Percentiles rank a stretch among this genome's conserved stretches.
These are phyloP conservation scores for Bryconaethiops microstoma DNA, from an alignment of 2,797 vertebrate genomes.

Conservation along the genomic window DNA sequence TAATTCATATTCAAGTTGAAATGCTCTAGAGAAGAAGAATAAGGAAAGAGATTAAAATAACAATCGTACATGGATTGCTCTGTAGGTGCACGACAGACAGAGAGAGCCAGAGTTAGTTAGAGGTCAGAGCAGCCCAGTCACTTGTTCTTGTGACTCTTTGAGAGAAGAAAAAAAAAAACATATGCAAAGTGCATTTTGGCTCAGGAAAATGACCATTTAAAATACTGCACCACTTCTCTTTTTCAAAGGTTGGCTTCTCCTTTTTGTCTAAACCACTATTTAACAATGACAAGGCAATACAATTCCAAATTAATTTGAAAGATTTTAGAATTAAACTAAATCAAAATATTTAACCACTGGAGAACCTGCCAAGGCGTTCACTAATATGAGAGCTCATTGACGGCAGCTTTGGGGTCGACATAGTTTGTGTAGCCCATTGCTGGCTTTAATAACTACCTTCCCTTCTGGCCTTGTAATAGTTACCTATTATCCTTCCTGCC, in stretches of 20 bases:
- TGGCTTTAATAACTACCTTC: constrained; percentile 75
- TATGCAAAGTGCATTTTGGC: background rate
- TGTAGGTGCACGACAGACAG: constrained; percentile 48
- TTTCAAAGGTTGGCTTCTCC: background rate
- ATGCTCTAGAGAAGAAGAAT: constrained; percentile 49
- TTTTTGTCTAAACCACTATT: background rate
- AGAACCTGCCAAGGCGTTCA: background rate
- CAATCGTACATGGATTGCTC: constrained; percentile 54
- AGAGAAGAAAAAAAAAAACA: constrained; percentile 14
- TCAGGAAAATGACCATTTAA: constrained; percentile 8
- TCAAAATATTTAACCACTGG: background rate
- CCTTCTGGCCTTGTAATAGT: constrained; percentile 82
- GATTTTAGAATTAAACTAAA: background rate
- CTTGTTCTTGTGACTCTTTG: constrained; percentile 44
- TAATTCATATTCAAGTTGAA: constrained; percentile 63
- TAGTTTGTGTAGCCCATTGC: constrained; percentile 56
- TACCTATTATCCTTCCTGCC: constrained; percentile 77
- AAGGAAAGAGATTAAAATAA: constrained; percentile 60
- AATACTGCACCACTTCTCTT: background rate
- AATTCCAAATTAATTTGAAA: background rate
- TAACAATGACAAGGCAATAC: background rate
- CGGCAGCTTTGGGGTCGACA: constrained; percentile 6
- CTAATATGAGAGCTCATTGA: constrained; percentile 19
- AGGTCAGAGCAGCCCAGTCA: constrained; percentile 52
- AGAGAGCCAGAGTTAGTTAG: constrained; percentile 46